Percentiles rank a stretch among this genome's conserved stretches.
Evolutionary conservation across 1,140 invertebrate genomes (phyloP).

Genomic region (Choristoneura fumiferana): DNA sequence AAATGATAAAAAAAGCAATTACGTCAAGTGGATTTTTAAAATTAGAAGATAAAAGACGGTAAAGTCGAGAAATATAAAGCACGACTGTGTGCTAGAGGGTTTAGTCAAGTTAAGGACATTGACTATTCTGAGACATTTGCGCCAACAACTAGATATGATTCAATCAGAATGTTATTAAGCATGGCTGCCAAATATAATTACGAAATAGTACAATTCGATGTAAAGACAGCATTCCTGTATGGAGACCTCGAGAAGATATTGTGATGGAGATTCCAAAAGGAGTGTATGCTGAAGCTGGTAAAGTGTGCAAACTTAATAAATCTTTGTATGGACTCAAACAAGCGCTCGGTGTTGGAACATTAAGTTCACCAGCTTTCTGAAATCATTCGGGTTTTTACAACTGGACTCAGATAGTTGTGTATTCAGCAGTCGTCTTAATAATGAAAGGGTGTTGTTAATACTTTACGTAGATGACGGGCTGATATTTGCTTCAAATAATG

Average conservation of each 20-base stretch:
- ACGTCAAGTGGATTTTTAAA: neutral
- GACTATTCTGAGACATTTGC: neutral
- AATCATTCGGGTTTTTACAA: too few relatives aligned
- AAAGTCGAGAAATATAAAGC: neutral
- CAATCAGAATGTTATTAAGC: neutral
- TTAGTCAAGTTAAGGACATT: neutral
- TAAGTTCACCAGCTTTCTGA: too few relatives aligned
- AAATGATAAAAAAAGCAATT: too few relatives aligned
- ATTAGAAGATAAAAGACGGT: neutral
- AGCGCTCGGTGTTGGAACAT: too few relatives aligned
- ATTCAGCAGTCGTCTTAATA: too few relatives aligned
- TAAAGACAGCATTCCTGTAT: neutral
- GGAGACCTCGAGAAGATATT: neutral
- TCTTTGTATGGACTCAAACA: too few relatives aligned
- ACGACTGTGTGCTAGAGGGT: neutral
- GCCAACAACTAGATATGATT: neutral
- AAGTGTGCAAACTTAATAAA: neutral
- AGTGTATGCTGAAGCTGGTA: neutral
- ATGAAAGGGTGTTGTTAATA: neutral
- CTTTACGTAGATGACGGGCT: neutral
- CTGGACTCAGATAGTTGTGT: too few relatives aligned
- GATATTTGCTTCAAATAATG: neutral
- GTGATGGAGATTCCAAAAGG: neutral
- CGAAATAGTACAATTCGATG: neutral
- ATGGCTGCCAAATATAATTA: neutral